phyloP scores from a whole-genome alignment of 2,888 invertebrate species.

The Tuta absoluta region DNA sequence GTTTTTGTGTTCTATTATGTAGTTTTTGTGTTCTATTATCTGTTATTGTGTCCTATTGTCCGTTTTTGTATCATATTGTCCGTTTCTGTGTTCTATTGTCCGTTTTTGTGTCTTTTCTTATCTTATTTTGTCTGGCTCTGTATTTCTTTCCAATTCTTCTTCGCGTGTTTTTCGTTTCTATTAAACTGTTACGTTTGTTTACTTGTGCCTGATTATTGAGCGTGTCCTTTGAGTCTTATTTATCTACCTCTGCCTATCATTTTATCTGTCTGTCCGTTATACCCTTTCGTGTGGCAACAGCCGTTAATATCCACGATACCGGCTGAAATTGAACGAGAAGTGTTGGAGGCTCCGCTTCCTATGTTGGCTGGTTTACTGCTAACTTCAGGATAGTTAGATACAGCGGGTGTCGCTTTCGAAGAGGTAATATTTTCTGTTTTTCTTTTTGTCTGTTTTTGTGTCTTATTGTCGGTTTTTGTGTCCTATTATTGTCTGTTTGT shows the following conservation, averaged over 20 bases:
- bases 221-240: too few species aligned
- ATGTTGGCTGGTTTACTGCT: background rate
- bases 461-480: too few species aligned
- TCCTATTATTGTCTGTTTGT: too few species aligned
- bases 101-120: too few species aligned
- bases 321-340: constrained; percentile 58
- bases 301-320: constrained; percentile 90
- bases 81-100: too few species aligned
- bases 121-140: too few species aligned
- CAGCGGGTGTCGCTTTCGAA: background rate
- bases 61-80: too few species aligned
- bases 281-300: constrained; percentile 93
- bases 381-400: background rate
- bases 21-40: too few species aligned
- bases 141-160: too few species aligned
- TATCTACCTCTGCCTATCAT: constrained; percentile 60
- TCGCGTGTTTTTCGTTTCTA: background rate
- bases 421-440: background rate
- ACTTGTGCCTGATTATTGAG: background rate
- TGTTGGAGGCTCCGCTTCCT: background rate
- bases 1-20: background rate
- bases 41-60: too few species aligned
- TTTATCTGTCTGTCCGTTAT: constrained; percentile 72
- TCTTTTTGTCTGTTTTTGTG: too few species aligned
- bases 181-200: background rate